phyloP scores from a whole-genome alignment of 2,113 vertebrate species.

The Regulus satrapa region DNA sequence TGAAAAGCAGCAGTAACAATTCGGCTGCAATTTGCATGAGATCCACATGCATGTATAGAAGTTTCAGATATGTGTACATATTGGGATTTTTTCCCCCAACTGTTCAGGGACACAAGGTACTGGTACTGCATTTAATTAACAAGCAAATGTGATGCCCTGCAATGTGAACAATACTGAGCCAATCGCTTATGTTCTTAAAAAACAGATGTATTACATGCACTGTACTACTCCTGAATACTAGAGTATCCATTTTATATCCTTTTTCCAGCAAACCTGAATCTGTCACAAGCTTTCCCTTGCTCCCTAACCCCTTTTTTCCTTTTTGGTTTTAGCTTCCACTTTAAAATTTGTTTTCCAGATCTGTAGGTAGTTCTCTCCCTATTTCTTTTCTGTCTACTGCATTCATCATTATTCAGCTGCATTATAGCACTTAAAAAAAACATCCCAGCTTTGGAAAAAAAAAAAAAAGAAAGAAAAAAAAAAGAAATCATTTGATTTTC shows the following conservation, averaged over 20 bases:
- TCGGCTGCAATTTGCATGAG: conserved; percentile 47
- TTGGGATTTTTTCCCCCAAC: conserved; percentile 49
- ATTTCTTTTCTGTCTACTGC: conserved; percentile 72
- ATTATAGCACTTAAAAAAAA: conserved; percentile 82
- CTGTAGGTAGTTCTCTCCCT: conserved; percentile 34
- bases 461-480: conserved; percentile 25
- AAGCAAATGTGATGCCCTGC: conserved; percentile 72
- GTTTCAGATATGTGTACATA: conserved; percentile 65
- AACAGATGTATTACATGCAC: conserved; percentile 66
- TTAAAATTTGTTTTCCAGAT: conserved; percentile 70
- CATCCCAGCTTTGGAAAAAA: conserved; percentile 63
- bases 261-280: conserved; percentile 43
- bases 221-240: conserved; percentile 33
- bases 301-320: not conserved
- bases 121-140: conserved; percentile 77
- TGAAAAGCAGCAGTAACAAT: conserved; percentile 27
- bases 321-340: conserved; percentile 47
- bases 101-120: conserved; percentile 66
- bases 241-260: conserved; percentile 50
- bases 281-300: conserved; percentile 4
- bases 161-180: conserved; percentile 69
- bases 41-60: conserved; percentile 50
- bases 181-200: conserved; percentile 60
- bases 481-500: conserved; percentile 93
- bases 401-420: conserved; percentile 92